phyloP scores from a whole-genome alignment of 1,140 invertebrate genomes.

The Meloidogyne floridensis region DNA sequence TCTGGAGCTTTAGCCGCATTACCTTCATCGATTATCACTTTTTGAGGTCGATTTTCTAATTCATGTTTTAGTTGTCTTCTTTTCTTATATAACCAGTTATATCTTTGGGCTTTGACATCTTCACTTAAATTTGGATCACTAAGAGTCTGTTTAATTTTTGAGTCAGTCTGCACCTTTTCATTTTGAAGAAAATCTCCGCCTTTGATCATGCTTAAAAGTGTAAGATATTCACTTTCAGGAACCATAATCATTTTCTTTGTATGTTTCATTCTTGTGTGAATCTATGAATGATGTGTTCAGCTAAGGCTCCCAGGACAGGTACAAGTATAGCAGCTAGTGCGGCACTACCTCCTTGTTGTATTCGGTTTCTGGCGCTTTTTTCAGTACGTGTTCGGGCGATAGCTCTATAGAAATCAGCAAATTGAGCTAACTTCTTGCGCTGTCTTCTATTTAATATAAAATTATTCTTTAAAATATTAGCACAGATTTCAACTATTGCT shows the following conservation, averaged over 20 bases:
- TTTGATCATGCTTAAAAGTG: conserved; percentile 7
- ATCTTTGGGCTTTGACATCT: background rate
- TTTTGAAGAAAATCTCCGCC: background rate
- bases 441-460: conserved; percentile 29
- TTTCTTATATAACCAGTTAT: conserved; percentile 20
- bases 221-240: conserved; percentile 21
- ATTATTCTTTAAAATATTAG: conserved; percentile 27
- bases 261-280: background rate
- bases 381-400: conserved; percentile 29
- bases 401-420: background rate
- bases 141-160: conserved; percentile 1
- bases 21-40: conserved; percentile 11
- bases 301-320: conserved; percentile 9
- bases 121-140: background rate
- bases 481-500: conserved; percentile 40
- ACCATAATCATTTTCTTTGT: conserved; percentile 32
- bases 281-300: conserved; percentile 19
- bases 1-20: too few species aligned
- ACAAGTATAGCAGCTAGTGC: conserved; percentile 19
- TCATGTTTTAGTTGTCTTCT: conserved; percentile 6
- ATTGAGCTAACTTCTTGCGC: background rate
- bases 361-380: conserved; percentile 18
- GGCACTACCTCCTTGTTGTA: conserved; percentile 22
- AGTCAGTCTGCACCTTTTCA: background rate
- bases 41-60: conserved; percentile 19